phyloP scores from a whole-genome alignment of 2,113 vertebrate genomes.

The Thermophis baileyi region DNA sequence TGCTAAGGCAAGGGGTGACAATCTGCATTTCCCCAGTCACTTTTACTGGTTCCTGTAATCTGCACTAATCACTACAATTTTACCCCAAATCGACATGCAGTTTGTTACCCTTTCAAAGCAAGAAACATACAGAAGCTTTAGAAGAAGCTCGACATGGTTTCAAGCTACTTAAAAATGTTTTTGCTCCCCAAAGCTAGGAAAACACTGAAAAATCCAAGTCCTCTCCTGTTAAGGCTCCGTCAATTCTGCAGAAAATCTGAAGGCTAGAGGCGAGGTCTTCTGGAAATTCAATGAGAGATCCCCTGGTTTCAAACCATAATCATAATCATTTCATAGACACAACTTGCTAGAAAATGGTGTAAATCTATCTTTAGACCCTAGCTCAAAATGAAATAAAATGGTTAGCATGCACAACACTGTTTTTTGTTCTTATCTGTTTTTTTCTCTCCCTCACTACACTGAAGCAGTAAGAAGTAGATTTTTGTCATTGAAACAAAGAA shows the following conservation, averaged over 20 bases:
- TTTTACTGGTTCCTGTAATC: not conserved
- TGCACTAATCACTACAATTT: not conserved
- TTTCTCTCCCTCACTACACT: accelerated
- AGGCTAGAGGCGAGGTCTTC: not conserved
- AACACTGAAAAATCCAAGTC: not conserved
- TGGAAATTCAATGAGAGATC: not conserved
- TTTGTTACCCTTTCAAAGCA: not conserved
- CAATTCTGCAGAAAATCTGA: not conserved
- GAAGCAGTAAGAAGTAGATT: not conserved
- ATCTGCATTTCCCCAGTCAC: not conserved
- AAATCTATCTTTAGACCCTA: not conserved
- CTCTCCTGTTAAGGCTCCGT: not conserved
- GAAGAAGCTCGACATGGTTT: not conserved
- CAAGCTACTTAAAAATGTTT: not conserved
- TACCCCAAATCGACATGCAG: not conserved
- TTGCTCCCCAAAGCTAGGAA: not conserved
- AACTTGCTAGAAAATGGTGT: not conserved
- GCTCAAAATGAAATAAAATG: not conserved
- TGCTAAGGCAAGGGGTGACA: not conserved
- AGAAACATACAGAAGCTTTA: not conserved
- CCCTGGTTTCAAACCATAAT: not conserved
- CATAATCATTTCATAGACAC: not conserved
- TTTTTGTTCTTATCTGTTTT: not conserved
- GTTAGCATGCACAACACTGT: not conserved
- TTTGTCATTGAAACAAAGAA: not conserved